Evolutionary conservation across 2,888 invertebrate species (phyloP).

Genomic region (Mythimna impura): DNA sequence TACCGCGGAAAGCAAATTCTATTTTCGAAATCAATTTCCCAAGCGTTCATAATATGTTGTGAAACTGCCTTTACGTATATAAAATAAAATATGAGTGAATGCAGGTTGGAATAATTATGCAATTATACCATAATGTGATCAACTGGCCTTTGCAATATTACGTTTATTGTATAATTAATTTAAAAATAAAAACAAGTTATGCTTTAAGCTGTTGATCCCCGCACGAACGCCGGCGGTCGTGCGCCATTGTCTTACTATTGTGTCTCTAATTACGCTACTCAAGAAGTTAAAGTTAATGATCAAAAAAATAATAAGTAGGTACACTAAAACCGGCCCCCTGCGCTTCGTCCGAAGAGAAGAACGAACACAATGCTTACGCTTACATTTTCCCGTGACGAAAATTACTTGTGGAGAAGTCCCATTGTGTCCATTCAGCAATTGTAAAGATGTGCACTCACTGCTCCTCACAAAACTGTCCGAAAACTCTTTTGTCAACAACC

Average conservation of each 20-base stretch:
- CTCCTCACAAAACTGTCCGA: slow-evolving; percentile 69
- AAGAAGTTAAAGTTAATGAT: slow-evolving; percentile 8
- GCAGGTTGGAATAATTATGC: slow-evolving; percentile 53
- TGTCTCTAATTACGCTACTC: no score
- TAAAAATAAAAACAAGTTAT: background rate
- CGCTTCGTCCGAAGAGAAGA: slow-evolving; percentile 64
- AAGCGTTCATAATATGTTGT: background rate
- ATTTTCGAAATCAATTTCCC: slow-evolving; percentile 4
- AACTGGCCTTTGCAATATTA: slow-evolving; percentile 33
- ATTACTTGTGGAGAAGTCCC: slow-evolving; percentile 82
- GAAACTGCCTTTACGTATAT: background rate
- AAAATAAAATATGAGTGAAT: slow-evolving; percentile 17
- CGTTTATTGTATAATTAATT: background rate
- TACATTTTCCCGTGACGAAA: slow-evolving; percentile 86
- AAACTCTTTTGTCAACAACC: slow-evolving; percentile 62
- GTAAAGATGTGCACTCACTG: slow-evolving; percentile 76
- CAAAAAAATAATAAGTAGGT: slow-evolving; percentile 34
- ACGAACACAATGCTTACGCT: slow-evolving; percentile 85
- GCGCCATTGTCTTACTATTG: no score
- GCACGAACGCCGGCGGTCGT: no score
- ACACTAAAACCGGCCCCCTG: slow-evolving; percentile 35
- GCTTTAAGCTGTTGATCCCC: no score
- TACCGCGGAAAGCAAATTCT: background rate
- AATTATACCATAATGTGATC: slow-evolving; percentile 75
- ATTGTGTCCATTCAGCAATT: slow-evolving; percentile 82